phyloP scores from a whole-genome alignment of 2,797 vertebrate genomes.

The Chloroceryle inda region DNA sequence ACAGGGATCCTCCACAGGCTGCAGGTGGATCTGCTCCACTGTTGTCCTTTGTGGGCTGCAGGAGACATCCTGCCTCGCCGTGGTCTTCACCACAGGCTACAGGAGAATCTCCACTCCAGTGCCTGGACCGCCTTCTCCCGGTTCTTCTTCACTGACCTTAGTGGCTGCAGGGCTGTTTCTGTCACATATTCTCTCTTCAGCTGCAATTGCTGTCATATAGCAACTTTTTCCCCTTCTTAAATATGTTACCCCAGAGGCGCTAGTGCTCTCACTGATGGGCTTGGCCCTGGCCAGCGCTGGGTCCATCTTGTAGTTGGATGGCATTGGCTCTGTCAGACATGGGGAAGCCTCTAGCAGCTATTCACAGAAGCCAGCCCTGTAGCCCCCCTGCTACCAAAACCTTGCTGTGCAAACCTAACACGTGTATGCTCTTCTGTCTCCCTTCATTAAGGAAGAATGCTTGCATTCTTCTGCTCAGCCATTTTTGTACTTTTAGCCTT shows the following conservation, averaged over 20 bases:
- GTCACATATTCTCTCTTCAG: not conserved
- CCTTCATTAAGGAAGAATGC: not conserved
- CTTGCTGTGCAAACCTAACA: not conserved
- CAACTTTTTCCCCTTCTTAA: not conserved
- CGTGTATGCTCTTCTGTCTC: not conserved
- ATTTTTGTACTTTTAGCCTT: not conserved
- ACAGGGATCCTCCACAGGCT: not conserved
- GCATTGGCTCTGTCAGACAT: not conserved
- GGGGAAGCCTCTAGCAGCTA: not conserved
- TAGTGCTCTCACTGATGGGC: not conserved
- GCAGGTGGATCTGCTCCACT: not conserved
- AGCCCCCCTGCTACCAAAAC: not conserved
- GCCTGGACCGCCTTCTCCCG: not conserved
- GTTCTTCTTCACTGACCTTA: not conserved
- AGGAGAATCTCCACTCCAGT: not conserved
- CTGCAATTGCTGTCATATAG: not conserved
- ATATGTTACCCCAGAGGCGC: not conserved
- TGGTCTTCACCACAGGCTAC: not conserved
- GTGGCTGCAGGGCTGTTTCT: not conserved
- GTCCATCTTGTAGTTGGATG: not conserved
- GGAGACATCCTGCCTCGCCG: not conserved
- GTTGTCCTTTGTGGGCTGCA: not conserved
- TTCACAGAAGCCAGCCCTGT: not conserved
- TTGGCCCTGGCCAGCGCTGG: not conserved
- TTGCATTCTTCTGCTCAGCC: not conserved